phyloP scores from a whole-genome alignment of 2,113 vertebrate species.

The Alethe diademata region DNA sequence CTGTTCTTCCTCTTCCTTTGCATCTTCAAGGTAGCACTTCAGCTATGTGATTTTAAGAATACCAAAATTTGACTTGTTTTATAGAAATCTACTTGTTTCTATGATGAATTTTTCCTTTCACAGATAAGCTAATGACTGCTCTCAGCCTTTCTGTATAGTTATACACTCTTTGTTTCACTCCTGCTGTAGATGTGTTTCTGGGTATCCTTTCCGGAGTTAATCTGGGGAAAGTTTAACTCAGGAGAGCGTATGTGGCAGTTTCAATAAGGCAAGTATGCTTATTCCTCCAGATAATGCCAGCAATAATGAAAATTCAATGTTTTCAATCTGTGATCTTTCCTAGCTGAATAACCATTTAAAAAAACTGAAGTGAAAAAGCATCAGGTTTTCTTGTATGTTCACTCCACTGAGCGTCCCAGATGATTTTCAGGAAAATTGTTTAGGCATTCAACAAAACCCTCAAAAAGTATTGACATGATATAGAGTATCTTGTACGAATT shows the following conservation, averaged over 20 bases:
- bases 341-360: background rate
- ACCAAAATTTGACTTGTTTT: background rate
- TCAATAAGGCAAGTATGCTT: background rate
- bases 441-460: background rate
- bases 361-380: background rate
- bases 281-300: background rate
- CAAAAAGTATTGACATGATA: background rate
- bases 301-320: background rate
- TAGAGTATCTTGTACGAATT: background rate
- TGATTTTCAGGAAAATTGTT: background rate
- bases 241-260: background rate
- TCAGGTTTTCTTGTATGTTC: background rate
- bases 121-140: rapidly evolving
- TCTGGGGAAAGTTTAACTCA: background rate
- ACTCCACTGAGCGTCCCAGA: background rate
- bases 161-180: background rate
- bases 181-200: background rate
- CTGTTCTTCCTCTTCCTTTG: background rate
- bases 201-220: background rate
- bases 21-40: background rate
- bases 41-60: background rate
- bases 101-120: background rate
- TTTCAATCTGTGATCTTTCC: background rate
- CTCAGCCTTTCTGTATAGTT: background rate
- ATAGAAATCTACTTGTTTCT: background rate